phyloP scores from a whole-genome alignment of 2,113 vertebrate species.

The Cervus canadensis region DNA sequence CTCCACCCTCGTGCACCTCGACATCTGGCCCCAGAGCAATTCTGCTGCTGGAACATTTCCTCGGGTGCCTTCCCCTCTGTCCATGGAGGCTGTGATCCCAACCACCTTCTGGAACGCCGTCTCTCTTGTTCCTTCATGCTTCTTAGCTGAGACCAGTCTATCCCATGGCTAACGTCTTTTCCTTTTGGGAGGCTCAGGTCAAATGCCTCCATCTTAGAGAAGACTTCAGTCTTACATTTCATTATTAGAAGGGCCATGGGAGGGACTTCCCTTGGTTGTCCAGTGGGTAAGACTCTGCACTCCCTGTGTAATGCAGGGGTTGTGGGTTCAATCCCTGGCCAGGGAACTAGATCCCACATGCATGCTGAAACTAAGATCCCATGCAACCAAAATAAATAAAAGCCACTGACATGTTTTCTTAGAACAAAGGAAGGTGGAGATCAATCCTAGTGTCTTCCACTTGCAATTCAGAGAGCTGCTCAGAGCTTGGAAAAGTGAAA shows the following conservation, averaged over 20 bases:
- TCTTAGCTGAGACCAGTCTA: neutral
- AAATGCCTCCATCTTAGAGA: neutral
- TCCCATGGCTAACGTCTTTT: neutral
- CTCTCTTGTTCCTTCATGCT: neutral
- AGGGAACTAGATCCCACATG: neutral
- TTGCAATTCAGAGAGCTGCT: neutral
- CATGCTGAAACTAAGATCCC: neutral
- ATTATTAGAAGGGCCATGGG: neutral
- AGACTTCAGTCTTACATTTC: neutral
- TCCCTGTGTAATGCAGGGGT: neutral
- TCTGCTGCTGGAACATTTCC: neutral
- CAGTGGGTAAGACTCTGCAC: neutral
- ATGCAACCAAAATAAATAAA: neutral
- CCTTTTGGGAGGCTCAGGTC: neutral
- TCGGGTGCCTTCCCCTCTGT: neutral
- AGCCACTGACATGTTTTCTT: neutral
- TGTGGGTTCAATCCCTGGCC: neutral
- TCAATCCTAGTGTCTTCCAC: neutral
- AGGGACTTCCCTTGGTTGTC: neutral
- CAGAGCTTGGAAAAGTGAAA: neutral
- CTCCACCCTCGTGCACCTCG: neutral
- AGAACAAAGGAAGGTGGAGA: neutral
- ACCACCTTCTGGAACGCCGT: neutral
- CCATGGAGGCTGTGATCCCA: fast-evolving
- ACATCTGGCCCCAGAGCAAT: neutral